Evolutionary conservation across 2,113 vertebrate genomes (phyloP), one percentile per base, ranked within the genome.

Genomic region (Paramisgurnus dabryanus): DNA sequence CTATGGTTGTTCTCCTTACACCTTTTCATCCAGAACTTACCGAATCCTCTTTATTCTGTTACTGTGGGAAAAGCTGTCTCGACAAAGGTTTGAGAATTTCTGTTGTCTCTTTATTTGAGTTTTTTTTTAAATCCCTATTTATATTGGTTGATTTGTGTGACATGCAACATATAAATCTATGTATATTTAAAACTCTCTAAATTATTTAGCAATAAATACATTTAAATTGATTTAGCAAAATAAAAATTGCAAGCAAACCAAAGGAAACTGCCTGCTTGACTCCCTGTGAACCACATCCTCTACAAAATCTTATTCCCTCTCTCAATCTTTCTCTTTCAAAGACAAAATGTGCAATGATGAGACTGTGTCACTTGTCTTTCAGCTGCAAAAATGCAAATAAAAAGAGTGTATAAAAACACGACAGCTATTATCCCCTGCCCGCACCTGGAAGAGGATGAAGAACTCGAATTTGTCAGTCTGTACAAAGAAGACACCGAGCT

Each of bases 231-330:
- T 45, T 17, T 34, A 53, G 39, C n/a, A 58, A 73, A 73, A 45
- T 5, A 18, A 7, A 40, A 13, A 12, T 58, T 73, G 55, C 55
- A 60, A 58, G 41, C 15, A 72, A 43, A 18, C 40, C 9, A 43
- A 22, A 45, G 55, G 11, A 73, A 73, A 22, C 55, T 13, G 17
- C 6, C 15, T 15, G 57, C 53, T 58, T n/a, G 39, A 60, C 45
- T 68, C 18, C 10, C 45, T 60, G 70, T 18, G 0, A 10, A 84
- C 83, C 83, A 84, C 79, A 81, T 84, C 79, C 83, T 84, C 22
- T 45, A 57, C 7, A 57, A 68, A 64, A 39, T 7, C 10, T 49
- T 11, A 13, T n/a, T 40, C 27, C 69, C 66, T 17, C 65, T 57
- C 22, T 50, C 22, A 5, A 41, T 50, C 71, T 39, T 3, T 47